These are phyloP conservation scores for Hemibagrus guttatus DNA, from an alignment of 2,797 vertebrate species.

Conservation along the genomic window DNA sequence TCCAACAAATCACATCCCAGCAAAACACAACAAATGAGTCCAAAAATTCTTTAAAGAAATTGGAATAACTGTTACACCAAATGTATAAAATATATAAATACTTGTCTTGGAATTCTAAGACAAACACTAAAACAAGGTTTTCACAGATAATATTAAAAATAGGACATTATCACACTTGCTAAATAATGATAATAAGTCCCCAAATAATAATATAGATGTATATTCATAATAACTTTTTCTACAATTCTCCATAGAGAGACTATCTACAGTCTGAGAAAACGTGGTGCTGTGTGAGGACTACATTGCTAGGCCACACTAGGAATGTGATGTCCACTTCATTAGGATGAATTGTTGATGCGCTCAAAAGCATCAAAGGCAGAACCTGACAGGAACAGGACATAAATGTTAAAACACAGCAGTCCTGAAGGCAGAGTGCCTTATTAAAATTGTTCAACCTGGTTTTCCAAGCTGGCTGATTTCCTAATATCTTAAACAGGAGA, in stretches of 20 bases:
- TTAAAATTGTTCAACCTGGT: background rate
- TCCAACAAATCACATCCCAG: background rate
- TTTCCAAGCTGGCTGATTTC: background rate
- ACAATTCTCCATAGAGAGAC: background rate
- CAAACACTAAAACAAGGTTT: background rate
- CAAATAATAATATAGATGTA: background rate
- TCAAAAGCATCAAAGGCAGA: background rate
- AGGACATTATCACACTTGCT: background rate
- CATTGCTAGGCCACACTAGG: background rate
- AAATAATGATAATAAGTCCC: background rate
- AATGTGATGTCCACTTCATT: background rate
- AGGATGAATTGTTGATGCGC: slow-evolving; percentile 1
- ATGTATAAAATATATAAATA: background rate
- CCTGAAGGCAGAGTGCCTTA: background rate
- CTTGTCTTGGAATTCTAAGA: background rate
- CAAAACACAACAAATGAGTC: background rate
- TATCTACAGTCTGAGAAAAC: background rate
- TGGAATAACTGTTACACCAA: background rate
- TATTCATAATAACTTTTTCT: background rate
- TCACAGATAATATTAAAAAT: background rate
- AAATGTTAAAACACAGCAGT: background rate
- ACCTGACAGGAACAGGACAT: background rate
- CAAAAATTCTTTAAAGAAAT: background rate
- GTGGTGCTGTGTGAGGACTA: background rate
- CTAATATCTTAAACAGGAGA: background rate